Base-by-base conservation (phyloP, 2,797 vertebrate genomes). In the Trachurus trachurus region DNA sequence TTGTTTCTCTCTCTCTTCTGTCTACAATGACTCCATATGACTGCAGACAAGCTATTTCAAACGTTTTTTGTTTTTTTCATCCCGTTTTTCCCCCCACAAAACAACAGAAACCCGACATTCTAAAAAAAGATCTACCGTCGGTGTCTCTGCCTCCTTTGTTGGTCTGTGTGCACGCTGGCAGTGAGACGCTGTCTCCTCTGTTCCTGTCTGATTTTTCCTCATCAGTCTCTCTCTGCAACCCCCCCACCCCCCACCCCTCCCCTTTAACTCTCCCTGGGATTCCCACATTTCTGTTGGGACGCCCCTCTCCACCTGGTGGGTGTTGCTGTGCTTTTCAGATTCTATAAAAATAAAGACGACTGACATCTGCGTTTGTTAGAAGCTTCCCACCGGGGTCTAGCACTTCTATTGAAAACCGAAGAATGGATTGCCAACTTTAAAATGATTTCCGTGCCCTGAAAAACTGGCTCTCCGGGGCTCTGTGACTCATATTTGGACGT, bases 281-380 rank as follows among this genome's bases (percentile, higher is more conserved):
- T 53, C 15, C 50, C 44, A 59, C 31, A 2, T 66, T 40, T 71
- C 81, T 70, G 39, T 12, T 45, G 76, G 81, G 79, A 84, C 31
- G 1, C 56, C 39, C 16, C 60, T 63, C n/a, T 47, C 45, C 64
- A 78, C 44, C 56, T 63, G 53, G 45, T 78, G 74, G 74, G 49
- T 61, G 66, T 54, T 50, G 59, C 69, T 74, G 58, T 56, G 66
- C 54, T 82, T 80, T 74, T 77, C 70, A 49, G 60, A 71, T 52
- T 77, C 57, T 26, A 68, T 63, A 50, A 78, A 78, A 63, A 81
- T 70, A 79, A 71, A 83, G 47, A 65, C 26, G 49, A 72, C 61
- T 62, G 64, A 73, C 74, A 56, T 62, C 22, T 76, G 60, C 50
- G 65, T 69, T 57, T 71, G 42, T 61, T 45, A 42, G 66, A 66